These are phyloP conservation scores for Didymodactylos carnosus DNA, from an alignment of 2,888 invertebrate genomes.

Conservation along the genomic window DNA sequence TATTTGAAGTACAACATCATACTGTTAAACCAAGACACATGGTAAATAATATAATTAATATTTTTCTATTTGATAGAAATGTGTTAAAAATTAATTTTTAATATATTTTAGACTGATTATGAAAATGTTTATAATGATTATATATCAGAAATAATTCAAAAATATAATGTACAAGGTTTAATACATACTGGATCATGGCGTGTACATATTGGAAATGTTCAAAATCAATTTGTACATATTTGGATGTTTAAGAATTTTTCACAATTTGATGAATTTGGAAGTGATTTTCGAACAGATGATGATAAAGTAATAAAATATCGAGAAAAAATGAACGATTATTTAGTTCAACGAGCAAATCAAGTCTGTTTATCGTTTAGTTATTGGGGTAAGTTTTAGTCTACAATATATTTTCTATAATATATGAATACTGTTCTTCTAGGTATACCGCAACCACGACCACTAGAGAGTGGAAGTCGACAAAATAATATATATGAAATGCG, in stretches of 20 bases:
- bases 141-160: not conserved
- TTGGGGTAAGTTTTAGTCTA: not conserved
- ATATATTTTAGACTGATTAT: not conserved
- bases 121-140: not conserved
- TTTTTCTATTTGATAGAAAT: not conserved
- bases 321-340: not conserved
- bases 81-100: not conserved
- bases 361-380: constrained; percentile 9
- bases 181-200: not conserved
- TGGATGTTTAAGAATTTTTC: constrained; percentile 8
- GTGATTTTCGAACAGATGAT: not conserved
- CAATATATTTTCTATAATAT: not conserved
- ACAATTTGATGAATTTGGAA: not conserved
- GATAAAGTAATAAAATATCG: not conserved
- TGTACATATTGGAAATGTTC: not conserved
- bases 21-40: not conserved
- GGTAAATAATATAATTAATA: not conserved
- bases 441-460: not conserved
- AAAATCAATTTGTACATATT: constrained; percentile 4
- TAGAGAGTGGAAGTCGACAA: not conserved
- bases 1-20: not conserved
- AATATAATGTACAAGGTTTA: not conserved
- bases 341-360: constrained; percentile 3
- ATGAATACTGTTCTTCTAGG: too few relatives aligned
- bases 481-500: constrained; percentile 13